These are phyloP conservation scores for Babylonia areolata DNA, from an alignment of 1,140 invertebrate species.

Conservation along the genomic window DNA sequence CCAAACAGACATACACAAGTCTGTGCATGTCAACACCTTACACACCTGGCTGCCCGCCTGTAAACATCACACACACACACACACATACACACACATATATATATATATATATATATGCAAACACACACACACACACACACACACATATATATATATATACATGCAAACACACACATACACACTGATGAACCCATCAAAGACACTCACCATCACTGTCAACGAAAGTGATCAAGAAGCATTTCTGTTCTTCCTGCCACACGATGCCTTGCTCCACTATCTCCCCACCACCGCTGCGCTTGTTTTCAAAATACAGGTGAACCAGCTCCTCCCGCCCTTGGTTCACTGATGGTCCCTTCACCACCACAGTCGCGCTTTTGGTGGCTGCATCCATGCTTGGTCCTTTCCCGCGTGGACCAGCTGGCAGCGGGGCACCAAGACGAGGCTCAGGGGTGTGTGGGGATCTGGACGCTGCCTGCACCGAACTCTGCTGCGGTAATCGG, in stretches of 20 bases:
- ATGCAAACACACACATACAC: no score
- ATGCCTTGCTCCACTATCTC: background rate
- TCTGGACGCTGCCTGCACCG: background rate
- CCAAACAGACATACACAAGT: no score
- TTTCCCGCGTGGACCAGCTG: background rate
- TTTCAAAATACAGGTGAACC: constrained; percentile 22
- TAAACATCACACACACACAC: no score
- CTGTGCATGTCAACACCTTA: no score
- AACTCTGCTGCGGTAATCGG: background rate
- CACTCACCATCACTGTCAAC: constrained; percentile 21
- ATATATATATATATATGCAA: no score
- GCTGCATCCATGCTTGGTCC: background rate
- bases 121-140: no score
- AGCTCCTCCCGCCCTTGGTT: background rate
- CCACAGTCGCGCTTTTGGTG: background rate
- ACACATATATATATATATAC: no score
- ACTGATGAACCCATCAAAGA: no score
- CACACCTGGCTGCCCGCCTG: no score
- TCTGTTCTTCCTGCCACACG: background rate
- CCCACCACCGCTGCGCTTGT: constrained; percentile 23
- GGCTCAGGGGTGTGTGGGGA: background rate
- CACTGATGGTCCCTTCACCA: constrained; percentile 1
- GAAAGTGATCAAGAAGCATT: constrained; percentile 31
- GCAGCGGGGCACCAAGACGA: background rate
- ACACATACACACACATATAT: no score